Evolutionary conservation across 2,888 invertebrate genomes (phyloP), one percentile per base, ranked within the genome.

Genomic region (Unio delphinus): DNA sequence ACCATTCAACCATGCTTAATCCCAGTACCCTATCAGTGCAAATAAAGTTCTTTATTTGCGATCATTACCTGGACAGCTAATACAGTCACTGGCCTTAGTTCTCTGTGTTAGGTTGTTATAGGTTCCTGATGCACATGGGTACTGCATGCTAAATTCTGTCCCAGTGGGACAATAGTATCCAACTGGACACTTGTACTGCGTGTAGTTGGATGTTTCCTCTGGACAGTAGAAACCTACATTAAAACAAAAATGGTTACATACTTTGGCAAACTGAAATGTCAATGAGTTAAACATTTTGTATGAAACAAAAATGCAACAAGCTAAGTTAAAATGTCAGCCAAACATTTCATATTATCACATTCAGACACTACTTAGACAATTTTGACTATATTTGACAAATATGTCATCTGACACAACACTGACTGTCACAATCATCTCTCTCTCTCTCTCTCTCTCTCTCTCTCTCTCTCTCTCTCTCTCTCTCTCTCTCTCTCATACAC

Each of bases 61-160:
- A 58, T 30, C 68, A 74, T 62, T 71, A 66, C 87, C 80, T 71
- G 86, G 82, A 75, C 89, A 89, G 8, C 76, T 56, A 74, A 86
- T 83, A 70, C 89, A 89, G 64, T 85, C 81, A 7, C 70, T 57
- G 1, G 23, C 68, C 8, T 71, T 70, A 28, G 70, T 75, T 28
- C 80, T 79, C 54, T 80, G 79, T 3, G 87, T 88, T 68, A 68
- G 70, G 71, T 87, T 87, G 75, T 86, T 88, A 75, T 84, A 89
- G 18, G 87, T 88, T 30, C 88, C 88, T 0, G 80, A 70, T 3
- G 82, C 82, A 79, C 89, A 89, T 17, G 85, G 84, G 70, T 76
- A 81, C 72, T 86, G 80, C 65, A 81, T 83, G 68, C 73, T 75
- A 62, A 78, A 70, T 61, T 75, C 70, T 5, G 87, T 87, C 56